These are phyloP conservation scores for Passer montanus DNA, from an alignment of 2,113 vertebrate genomes.

Conservation along the genomic window DNA sequence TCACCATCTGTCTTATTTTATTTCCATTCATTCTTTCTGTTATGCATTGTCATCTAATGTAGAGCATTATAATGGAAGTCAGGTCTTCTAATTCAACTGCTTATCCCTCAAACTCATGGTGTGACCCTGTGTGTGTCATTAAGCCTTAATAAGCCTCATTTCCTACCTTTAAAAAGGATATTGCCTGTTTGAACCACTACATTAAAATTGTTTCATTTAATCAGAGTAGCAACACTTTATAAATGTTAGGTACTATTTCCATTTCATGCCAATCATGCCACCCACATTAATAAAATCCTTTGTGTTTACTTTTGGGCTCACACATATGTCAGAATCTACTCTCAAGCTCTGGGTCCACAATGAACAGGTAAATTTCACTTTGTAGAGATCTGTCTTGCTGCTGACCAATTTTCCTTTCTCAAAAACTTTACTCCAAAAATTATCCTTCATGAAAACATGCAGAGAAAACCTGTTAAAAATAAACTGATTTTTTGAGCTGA, in stretches of 20 bases:
- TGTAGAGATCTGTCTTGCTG: background rate
- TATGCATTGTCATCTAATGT: slow-evolving; percentile 4
- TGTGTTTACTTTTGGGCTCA: background rate
- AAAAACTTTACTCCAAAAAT: background rate
- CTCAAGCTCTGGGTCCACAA: background rate
- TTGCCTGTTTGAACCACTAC: background rate
- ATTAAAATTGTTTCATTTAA: background rate
- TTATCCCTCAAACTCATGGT: background rate
- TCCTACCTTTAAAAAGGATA: slow-evolving; percentile 11
- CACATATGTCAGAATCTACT: background rate
- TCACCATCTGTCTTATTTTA: slow-evolving; percentile 45
- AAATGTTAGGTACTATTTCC: slow-evolving; percentile 16
- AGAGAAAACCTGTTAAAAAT: background rate
- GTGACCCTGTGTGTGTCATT: background rate
- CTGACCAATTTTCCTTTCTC: background rate
- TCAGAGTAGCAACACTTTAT: background rate
- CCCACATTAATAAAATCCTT: background rate
- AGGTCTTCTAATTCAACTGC: background rate
- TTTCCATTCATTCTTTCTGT: slow-evolving; percentile 33
- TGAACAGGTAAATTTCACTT: background rate
- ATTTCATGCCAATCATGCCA: background rate
- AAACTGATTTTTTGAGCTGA: background rate
- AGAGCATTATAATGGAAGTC: background rate
- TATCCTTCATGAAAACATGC: background rate
- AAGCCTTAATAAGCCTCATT: background rate